phyloP scores from a whole-genome alignment of 2,888 invertebrate genomes.

The Oxycera nigricornis region DNA sequence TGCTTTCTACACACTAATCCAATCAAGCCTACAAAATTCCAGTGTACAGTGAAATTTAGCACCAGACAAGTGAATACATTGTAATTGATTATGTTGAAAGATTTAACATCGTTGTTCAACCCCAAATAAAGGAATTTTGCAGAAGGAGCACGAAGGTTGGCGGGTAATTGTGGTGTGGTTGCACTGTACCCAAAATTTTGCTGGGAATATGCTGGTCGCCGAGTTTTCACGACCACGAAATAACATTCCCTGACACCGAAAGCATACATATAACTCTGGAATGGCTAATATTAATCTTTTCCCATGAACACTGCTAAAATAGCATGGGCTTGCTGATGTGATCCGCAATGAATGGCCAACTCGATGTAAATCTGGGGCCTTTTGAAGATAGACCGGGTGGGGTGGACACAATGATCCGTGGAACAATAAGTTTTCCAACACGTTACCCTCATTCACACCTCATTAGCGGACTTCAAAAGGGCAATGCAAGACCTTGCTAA shows the following conservation, averaged over 20 bases:
- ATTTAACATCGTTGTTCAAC: background rate
- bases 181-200: background rate
- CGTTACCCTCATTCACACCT: background rate
- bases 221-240: conserved; percentile 12
- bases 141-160: background rate
- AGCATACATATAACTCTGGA: background rate
- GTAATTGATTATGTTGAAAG: background rate
- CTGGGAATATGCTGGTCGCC: background rate
- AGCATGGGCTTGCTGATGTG: background rate
- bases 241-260: background rate
- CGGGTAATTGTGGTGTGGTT: background rate
- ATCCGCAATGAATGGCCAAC: background rate
- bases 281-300: conserved; percentile 25
- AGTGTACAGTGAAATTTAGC: background rate
- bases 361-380: background rate
- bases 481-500: background rate
- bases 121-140: background rate
- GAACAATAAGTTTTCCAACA: background rate
- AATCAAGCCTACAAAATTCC: no score
- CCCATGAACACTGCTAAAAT: conserved; percentile 6
- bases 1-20: no score
- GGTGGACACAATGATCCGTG: background rate
- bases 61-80: no score
- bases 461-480: conserved; percentile 13
- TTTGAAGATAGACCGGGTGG: background rate